Conservation (phyloP, 2,113 vertebrate species). For the Poeciliopsis occidentalis region DNA sequence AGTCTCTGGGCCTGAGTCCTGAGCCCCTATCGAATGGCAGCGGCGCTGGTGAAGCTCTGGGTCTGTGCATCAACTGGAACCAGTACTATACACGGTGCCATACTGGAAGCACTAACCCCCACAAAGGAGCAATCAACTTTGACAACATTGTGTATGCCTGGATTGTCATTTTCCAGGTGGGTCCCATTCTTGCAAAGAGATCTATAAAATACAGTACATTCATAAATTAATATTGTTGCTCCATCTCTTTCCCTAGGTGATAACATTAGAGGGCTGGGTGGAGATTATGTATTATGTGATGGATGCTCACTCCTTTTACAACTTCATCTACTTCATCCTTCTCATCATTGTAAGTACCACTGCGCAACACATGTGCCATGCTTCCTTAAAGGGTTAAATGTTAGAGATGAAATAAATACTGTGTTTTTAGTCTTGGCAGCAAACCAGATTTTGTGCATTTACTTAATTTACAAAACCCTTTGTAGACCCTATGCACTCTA, state of each 20-base stretch:
- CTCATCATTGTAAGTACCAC: slow-evolving; percentile 94
- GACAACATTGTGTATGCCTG: slow-evolving; percentile 98
- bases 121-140: slow-evolving; percentile 98
- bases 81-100: slow-evolving; percentile 96
- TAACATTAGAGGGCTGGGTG: slow-evolving; percentile 98
- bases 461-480: not conserved
- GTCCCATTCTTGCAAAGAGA: not conserved
- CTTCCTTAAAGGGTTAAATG: not conserved
- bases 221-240: not conserved
- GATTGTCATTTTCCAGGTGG: slow-evolving; percentile 98
- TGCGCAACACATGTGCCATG: not conserved
- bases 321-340: slow-evolving; percentile 99
- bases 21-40: slow-evolving; percentile 78
- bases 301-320: slow-evolving; percentile 99
- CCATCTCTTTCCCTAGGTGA: slow-evolving; percentile 82
- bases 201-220: no score
- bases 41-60: slow-evolving; percentile 78
- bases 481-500: not conserved
- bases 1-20: slow-evolving; percentile 82
- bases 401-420: not conserved
- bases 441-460: not conserved
- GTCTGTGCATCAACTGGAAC: slow-evolving; percentile 95
- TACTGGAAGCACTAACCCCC: slow-evolving; percentile 90
- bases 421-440: not conserved
- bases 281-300: slow-evolving; percentile 99